A percentile compares a stretch with the other conserved stretches of the same genome.
Conservation (phyloP, 2,888 invertebrate genomes). For the Limnephilus lunatus region DNA sequence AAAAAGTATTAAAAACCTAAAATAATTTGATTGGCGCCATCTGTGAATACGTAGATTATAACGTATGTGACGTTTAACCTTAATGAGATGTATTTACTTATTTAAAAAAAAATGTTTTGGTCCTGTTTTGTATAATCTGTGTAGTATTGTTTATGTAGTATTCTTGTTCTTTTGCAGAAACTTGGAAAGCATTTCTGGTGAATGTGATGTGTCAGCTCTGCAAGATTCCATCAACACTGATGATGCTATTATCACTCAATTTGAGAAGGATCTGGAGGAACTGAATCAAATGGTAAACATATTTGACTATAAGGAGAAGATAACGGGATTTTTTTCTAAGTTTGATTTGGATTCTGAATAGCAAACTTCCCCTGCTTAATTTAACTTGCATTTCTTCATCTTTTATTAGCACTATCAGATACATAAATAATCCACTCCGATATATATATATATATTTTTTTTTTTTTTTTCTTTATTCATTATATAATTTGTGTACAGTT, state of each 20-base stretch:
- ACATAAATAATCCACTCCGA: too few relatives aligned
- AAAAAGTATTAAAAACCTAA: too few relatives aligned
- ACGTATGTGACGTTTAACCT: too few relatives aligned
- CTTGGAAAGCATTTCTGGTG: constrained; percentile 73
- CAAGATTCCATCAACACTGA: constrained; percentile 79
- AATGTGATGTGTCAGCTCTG: constrained; percentile 77
- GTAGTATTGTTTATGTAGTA: background rate
- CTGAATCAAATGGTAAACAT: constrained; percentile 80
- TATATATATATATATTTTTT: too few relatives aligned
- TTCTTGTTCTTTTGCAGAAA: constrained; percentile 70
- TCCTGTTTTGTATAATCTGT: background rate
- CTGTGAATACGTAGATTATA: too few relatives aligned
- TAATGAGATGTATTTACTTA: too few relatives aligned
- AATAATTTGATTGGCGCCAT: too few relatives aligned
- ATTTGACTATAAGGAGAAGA: background rate
- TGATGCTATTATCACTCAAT: constrained; percentile 77
- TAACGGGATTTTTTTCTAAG: background rate
- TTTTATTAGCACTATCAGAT: too few relatives aligned
- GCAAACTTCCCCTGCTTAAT: background rate
- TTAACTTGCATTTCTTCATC: background rate
- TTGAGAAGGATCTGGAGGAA: constrained; percentile 79
- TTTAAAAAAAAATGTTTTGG: too few relatives aligned
- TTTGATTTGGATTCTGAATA: background rate
- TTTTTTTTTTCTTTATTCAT: too few relatives aligned
- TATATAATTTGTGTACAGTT: too few relatives aligned